These are phyloP conservation scores for Ormia ochracea DNA, from an alignment of 2,888 invertebrate species.

Conservation along the genomic window DNA sequence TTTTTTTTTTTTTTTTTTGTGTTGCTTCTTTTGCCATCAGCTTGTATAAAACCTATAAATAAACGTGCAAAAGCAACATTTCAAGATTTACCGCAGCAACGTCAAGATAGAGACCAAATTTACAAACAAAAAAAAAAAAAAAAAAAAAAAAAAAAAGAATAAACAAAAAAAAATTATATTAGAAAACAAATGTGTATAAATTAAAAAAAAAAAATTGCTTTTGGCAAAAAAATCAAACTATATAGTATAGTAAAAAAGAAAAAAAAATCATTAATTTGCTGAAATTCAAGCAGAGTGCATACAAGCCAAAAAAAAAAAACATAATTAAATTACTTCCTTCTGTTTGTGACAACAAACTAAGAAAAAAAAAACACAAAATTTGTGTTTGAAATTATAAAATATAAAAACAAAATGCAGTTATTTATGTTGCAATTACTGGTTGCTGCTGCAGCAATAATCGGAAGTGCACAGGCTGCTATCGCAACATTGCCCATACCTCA, in stretches of 20 bases:
- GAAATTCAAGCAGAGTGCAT: no score
- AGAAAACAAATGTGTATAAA: conserved; percentile 25
- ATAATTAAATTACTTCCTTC: conserved; percentile 41
- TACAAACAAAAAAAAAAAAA: conserved; percentile 31
- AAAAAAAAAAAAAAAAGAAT: conserved; percentile 9
- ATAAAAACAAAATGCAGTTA: conserved; percentile 67
- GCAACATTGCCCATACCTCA: conserved; percentile 56
- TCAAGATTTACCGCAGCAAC: conserved; percentile 71
- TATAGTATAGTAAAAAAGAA: background rate
- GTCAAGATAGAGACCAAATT: conserved; percentile 66
- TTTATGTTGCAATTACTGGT: conserved; percentile 66
- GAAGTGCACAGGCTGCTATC: conserved; percentile 67
- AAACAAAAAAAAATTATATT: conserved; percentile 6
- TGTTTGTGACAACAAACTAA: conserved; percentile 23
- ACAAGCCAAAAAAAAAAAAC: no score
- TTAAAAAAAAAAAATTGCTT: conserved; percentile 6
- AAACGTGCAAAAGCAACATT: conserved; percentile 74
- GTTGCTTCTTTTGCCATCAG: background rate
- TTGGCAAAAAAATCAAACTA: background rate
- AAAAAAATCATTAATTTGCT: background rate
- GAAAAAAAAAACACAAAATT: conserved; percentile 22
- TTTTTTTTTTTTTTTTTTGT: no score
- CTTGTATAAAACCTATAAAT: conserved; percentile 74
- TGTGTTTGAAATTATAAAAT: background rate
- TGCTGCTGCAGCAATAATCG: conserved; percentile 68